Evolutionary conservation across 2,797 vertebrate genomes (phyloP).

Genomic region (Picus viridis): DNA sequence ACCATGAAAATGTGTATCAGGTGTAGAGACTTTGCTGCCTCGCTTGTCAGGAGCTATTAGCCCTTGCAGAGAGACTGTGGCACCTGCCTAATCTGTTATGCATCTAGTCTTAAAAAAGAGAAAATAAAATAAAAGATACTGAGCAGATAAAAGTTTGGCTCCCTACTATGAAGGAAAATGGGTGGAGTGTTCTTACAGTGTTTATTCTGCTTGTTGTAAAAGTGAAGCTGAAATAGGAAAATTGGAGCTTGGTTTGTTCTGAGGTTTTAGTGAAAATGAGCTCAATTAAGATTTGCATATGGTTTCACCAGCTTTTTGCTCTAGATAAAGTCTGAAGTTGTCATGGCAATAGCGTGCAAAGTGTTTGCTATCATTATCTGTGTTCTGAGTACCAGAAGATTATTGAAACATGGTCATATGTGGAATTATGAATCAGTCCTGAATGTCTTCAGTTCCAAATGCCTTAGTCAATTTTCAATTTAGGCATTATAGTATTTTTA

Average conservation of each 20-base stretch:
- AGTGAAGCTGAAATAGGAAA: neutral
- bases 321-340: neutral
- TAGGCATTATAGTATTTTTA: neutral
- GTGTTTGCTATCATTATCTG: neutral
- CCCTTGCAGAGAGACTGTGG: neutral
- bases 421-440: neutral
- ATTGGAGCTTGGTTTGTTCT: neutral
- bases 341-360: neutral
- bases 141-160: neutral
- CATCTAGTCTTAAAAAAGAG: neutral
- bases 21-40: neutral
- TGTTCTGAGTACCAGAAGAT: neutral
- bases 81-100: neutral
- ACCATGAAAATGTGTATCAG: neutral
- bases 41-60: neutral
- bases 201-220: neutral
- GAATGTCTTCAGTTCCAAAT: neutral
- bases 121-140: neutral
- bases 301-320: neutral
- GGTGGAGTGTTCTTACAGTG: accelerated
- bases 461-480: neutral
- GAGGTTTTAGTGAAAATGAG: neutral
- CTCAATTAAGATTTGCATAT: neutral
- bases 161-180: neutral
- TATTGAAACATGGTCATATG: neutral